Base-by-base conservation (phyloP, 1,140 invertebrate species). In the Dinoponera quadriceps region DNA sequence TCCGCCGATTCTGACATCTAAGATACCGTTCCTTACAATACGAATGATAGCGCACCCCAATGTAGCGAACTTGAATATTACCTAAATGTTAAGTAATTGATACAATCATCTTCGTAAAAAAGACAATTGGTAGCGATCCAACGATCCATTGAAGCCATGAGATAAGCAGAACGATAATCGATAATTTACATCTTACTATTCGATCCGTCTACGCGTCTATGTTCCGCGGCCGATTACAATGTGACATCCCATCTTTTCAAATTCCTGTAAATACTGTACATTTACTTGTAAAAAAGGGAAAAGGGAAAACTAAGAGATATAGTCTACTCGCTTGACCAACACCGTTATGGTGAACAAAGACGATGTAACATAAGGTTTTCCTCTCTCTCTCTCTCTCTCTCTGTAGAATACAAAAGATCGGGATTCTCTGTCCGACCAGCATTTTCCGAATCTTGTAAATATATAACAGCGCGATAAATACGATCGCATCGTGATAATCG, bases 241-340 rank as follows among this genome's bases (percentile, higher is more conserved):
- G 16, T 77, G 49, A 44, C 20, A 66, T 38, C 38, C 29, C 60
- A 80, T 44, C 25, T 68, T 80, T 44, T 80, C 44, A 63, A 60
- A 77, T 44, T 81, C 57, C 2, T 90, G 89, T 89, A 90, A 87
- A 90, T 90, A 90, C 60, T 90, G 88, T 90, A 88, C 14, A 90
- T 87, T 62, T 78, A 85, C 69, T 78, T 86, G 74, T 88, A 90
- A 89, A 87, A 60, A 75, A 27, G 11, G 57, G 75, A 65, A 83
- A 72, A 54, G 18, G 38, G 11, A 44, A 44, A 54, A 60, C 16
- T 38, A 82, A 57, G 48, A 59, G 51, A 69, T 51, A 71, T 68
- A 68, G 48, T 84, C 66, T 83, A 82, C 73, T 68, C 51, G 86
- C 87, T 89, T 89, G 89, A 90, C 87, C 89, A 90, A 90, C 86